Conservation (phyloP, 2,888 invertebrate species). For the Acleris holmiana region DNA sequence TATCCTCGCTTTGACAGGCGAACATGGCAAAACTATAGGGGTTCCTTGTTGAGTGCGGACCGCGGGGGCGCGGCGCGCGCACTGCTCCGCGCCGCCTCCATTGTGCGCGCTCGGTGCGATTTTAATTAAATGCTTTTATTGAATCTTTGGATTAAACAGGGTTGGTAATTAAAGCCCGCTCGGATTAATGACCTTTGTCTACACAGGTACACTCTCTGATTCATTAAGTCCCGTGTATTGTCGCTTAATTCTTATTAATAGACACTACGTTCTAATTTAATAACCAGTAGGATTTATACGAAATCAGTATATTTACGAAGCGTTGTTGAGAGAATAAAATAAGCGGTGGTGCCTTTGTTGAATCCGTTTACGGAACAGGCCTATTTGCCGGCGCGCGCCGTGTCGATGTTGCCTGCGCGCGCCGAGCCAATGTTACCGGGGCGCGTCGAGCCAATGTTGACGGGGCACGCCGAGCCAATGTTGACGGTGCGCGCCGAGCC, state of each 20-base stretch:
- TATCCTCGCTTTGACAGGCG: too few relatives aligned
- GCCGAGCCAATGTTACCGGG: too few relatives aligned
- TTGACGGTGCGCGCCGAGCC: constrained; percentile 21
- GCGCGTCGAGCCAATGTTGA: too few relatives aligned
- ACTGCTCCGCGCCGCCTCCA: constrained; percentile 31
- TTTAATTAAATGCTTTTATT: constrained; percentile 78
- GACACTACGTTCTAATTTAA: constrained; percentile 35
- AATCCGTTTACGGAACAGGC: constrained; percentile 24
- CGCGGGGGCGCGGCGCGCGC: background rate
- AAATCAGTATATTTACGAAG: constrained; percentile 5
- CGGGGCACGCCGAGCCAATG: constrained; percentile 24
- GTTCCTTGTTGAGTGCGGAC: too few relatives aligned
- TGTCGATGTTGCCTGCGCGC: too few relatives aligned
- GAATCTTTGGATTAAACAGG: constrained; percentile 65
- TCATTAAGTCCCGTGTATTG: constrained; percentile 59
- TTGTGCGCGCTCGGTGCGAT: constrained; percentile 58
- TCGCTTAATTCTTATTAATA: constrained; percentile 35
- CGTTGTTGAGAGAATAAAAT: constrained; percentile 17
- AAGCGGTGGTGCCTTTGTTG: constrained; percentile 8
- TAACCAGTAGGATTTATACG: constrained; percentile 16
- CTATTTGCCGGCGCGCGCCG: constrained; percentile 24
- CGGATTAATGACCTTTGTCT: constrained; percentile 75
- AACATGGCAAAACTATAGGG: too few relatives aligned
- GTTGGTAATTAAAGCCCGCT: constrained; percentile 69
- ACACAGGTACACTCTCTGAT: constrained; percentile 64